Base-by-base conservation (phyloP, 2,888 invertebrate species). In the Nebria brevicollis region DNA sequence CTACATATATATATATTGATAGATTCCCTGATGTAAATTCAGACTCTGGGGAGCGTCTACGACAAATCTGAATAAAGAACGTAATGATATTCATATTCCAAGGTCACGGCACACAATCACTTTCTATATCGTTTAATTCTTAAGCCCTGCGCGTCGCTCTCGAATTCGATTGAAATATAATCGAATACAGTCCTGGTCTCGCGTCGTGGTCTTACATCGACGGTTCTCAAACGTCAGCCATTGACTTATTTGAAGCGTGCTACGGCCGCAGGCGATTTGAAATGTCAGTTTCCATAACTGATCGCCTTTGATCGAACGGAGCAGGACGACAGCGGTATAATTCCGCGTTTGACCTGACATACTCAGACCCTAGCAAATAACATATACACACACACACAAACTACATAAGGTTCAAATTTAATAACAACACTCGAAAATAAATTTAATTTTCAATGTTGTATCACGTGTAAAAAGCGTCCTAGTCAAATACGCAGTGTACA, bases 221-320 rank as follows among this genome's bases (percentile, higher is more conserved):
- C 11, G 54, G 8, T 54, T 70, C 34, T 25, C 11, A 13, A 70
- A 70, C 70, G 70, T 70, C 70, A 70, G 34, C 11, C 70, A 70
- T 70, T 15, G 70, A 70, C 26, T 70, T 25, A 70, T 25, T 11
- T 34, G 20, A 70, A 70, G 70, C 34, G 20, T 73, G 42, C 73
- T 10, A 73, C 7, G 73, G n/a, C 73, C 73, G n/a, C 73, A 75
- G 75, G 76, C 81, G 81, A 81, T 81, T 81, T 85, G 84, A 84
- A 83, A 83, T 84, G 85, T 86, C 86, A 84, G 84, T 84, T 85
- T 85, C 84, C 83, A 84, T 85, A 84, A 85, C 83, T 84, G 84
- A 85, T 86, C 83, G 84, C 82, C 84, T 85, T 85, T 85, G 85
- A 85, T 84, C 84, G 84, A 64, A 80, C 80, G 68, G 77, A 66